Percentiles rank a stretch among this genome's conserved stretches.
Conservation (phyloP, 2,113 vertebrate genomes). For the Dicaeum eximium region DNA sequence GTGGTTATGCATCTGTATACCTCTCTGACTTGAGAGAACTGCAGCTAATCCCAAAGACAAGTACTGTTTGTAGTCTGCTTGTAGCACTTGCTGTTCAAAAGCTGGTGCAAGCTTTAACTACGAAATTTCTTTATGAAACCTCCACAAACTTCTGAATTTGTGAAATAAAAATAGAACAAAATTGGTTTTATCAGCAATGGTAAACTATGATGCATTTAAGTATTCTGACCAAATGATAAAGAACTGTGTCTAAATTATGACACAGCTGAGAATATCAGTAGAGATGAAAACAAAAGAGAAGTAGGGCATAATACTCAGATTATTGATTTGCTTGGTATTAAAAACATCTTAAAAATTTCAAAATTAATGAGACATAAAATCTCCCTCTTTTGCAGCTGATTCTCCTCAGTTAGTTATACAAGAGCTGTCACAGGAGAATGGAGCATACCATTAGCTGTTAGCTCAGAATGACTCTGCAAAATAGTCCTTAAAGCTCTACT, state of each 20-base stretch:
- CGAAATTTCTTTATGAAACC: background rate
- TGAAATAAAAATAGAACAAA: background rate
- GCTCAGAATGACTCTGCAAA: slow-evolving; percentile 44
- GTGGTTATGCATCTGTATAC: background rate
- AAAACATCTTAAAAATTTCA: slow-evolving; percentile 20
- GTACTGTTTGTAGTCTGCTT: background rate
- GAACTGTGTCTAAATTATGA: background rate
- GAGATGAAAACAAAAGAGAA: background rate
- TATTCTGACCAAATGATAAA: background rate
- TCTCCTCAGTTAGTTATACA: slow-evolving; percentile 5
- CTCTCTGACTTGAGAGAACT: background rate
- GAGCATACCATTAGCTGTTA: background rate
- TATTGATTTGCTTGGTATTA: slow-evolving; percentile 27
- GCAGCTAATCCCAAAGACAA: background rate
- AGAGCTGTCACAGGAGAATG: background rate
- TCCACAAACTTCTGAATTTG: background rate
- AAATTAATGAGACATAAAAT: slow-evolving; percentile 31
- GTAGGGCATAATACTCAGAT: background rate
- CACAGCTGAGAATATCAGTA: background rate
- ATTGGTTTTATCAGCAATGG: background rate
- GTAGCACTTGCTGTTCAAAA: background rate
- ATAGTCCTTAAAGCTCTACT: slow-evolving; percentile 9
- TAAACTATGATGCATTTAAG: background rate
- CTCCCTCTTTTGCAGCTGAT: slow-evolving; percentile 1
- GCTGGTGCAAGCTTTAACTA: background rate